Evolutionary conservation across 2,113 vertebrate genomes (phyloP), one percentile per base, ranked within the genome.

Genomic region (Dasyprocta punctata): DNA sequence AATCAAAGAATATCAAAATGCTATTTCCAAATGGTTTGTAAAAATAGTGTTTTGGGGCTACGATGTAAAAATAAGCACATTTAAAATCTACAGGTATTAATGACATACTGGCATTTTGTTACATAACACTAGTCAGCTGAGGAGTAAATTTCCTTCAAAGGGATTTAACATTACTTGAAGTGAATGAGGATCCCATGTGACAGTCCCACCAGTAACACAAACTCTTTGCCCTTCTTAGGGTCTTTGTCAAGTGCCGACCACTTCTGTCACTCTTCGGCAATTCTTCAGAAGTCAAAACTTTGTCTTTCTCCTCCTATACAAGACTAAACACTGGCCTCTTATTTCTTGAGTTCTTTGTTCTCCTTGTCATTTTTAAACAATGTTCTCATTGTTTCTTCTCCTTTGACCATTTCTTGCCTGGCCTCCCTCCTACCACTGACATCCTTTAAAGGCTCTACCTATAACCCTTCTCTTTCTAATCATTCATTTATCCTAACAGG

Each of bases 1-100:
- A 97, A 95, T 97, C 87, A 89, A 73, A 97, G 7, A 12, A 86
- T 92, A 94, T 90, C 87, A 92, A 90, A 94, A 97, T 82, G 84
- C 82, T 97, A 89, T 84, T 97, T 95, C 95, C 93, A 94, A 97
- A 90, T 92, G 95, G 97, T 87, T 97, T 97, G 92, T 98, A 47
- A 98, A 96, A 96, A 97, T 85, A 95, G 94, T 97, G 81, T 95
- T 97, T 95, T 69, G 10, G 86, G 86, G 95, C 69, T 95, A 93
- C 86, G 89, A 49, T 63, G 80, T 52, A 82, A 69, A 94, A 97
- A 95, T 24, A 93, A 82, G 87, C 80, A 58, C 75, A 91, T 89
- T 97, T 97, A 86, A 90, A 83, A 95, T 89, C 96, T 92, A 71
- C 54, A 86, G 95, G 94, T 89, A 97, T 95, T 97, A 97, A 97